Evolutionary conservation across 1,140 invertebrate species (phyloP).

Genomic region (Drosophila ercepeae): DNA sequence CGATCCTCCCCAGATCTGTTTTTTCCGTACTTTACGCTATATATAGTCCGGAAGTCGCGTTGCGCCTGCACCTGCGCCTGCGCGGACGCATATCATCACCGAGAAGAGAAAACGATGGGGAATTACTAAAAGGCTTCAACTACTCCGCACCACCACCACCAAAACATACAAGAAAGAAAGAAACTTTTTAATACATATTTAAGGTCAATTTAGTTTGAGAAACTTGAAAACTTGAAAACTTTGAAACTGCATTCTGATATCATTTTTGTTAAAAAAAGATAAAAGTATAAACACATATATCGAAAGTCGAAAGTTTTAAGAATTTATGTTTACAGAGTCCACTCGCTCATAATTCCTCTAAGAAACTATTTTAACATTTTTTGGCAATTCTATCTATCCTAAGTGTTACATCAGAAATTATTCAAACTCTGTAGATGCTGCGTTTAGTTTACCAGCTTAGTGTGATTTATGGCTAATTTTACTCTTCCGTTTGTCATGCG

Average conservation of each 20-base stretch:
- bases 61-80: conserved; percentile 61
- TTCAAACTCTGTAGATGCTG: conserved; percentile 29
- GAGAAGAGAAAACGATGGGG: conserved; percentile 18
- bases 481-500: conserved; percentile 54
- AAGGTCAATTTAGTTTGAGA: conserved; percentile 40
- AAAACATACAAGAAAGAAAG: conserved; percentile 10
- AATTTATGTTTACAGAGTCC: conserved; percentile 40
- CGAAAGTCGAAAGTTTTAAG: conserved; percentile 20
- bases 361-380: conserved; percentile 17
- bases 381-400: conserved; percentile 41
- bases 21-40: background rate
- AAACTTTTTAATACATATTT: conserved; percentile 33
- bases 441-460: conserved; percentile 35
- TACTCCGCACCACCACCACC: conserved; percentile 49
- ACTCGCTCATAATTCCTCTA: conserved; percentile 32
- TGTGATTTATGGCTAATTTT: conserved; percentile 41
- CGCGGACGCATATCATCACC: conserved; percentile 65
- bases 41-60: conserved; percentile 54
- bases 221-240: conserved; percentile 8
- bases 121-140: conserved; percentile 54
- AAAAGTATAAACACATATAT: background rate
- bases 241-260: conserved; percentile 23
- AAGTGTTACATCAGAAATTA: conserved; percentile 24
- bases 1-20: background rate
- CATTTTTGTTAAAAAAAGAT: conserved; percentile 24